Base-by-base conservation (phyloP, 2,113 vertebrate species). In the Megaptera novaeangliae region DNA sequence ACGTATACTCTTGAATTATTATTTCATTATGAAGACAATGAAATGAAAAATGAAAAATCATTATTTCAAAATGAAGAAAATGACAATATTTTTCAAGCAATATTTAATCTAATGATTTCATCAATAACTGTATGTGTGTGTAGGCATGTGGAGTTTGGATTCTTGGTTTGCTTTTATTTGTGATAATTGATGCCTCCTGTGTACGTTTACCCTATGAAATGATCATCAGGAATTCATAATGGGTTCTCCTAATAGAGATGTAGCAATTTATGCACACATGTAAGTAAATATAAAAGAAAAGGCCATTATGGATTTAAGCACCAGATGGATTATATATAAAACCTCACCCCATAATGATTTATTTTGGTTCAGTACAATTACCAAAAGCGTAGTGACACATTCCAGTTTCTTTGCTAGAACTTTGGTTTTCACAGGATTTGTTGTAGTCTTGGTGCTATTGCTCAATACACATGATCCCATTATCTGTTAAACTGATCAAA, bases 291-390 rank as follows among this genome's bases (percentile, higher is more conserved):
- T 39, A 46, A 95, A 97, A 77, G 34, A 78, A 84, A 97, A 29
- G 39, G 39, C 63, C 66, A 75, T 82, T 36, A 55, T 85, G 57
- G 57, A 84, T 75, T 80, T 36, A 97, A 95, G 39, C 75, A 87
- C 94, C 92, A 57, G 61, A 20, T 87, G 93, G 63, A 89, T 94
- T 96, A 63, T 89, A 39, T 52, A 82, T 75, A 93, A 98, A 96
- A 95, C 44, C 71, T 86, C 82, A 86, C 15, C 31, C 3, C 39
- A 46, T 21, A 55, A 29, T n/a, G 61, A 77, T 75, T 97, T 90
- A 85, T 88, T 97, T 84, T 96, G 78, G 46, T 89, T 72, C 0
- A 68, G 87, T 95, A 49, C n/a, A 97, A 97, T 97, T 97, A 94
- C 95, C 91, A 12, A 44, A 84, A 91, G 8, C 6, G 20, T 25